These are phyloP conservation scores for Eupithecia vulgata DNA, from an alignment of 2,888 invertebrate genomes.

Conservation along the genomic window DNA sequence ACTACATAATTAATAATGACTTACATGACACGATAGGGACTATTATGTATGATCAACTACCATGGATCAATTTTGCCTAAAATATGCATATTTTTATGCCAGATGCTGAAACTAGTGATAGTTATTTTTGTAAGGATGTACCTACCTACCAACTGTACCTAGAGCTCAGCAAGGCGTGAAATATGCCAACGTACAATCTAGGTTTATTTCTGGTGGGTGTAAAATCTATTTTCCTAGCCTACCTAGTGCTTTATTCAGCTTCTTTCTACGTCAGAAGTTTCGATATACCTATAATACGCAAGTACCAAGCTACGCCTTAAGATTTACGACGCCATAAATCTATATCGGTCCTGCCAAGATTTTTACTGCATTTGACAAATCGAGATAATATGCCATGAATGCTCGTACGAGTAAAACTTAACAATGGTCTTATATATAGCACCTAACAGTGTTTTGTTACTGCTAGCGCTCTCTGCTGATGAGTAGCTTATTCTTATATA, in stretches of 20 bases:
- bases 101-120: neutral
- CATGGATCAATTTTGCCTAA: neutral
- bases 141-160: neutral
- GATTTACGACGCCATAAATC: constrained; percentile 41
- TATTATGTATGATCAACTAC: neutral
- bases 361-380: constrained; percentile 40
- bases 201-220: neutral
- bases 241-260: constrained; percentile 1
- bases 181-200: neutral
- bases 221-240: neutral
- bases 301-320: constrained; percentile 20
- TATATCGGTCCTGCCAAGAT: constrained; percentile 37
- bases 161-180: constrained; percentile 16
- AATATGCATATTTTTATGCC: neutral
- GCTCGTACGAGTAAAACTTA: constrained; percentile 20
- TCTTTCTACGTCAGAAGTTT: neutral
- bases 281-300: neutral
- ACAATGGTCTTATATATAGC: constrained; percentile 14
- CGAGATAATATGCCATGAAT: constrained; percentile 35
- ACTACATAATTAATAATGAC: neutral
- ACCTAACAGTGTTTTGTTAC: neutral
- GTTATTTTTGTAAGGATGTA: neutral
- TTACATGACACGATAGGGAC: neutral
- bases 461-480: constrained; percentile 52
- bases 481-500: constrained; percentile 47